A percentile compares a stretch with the other conserved stretches of the same genome.
phyloP scores from a whole-genome alignment of 2,113 vertebrate genomes.

The Helogale parvula region DNA sequence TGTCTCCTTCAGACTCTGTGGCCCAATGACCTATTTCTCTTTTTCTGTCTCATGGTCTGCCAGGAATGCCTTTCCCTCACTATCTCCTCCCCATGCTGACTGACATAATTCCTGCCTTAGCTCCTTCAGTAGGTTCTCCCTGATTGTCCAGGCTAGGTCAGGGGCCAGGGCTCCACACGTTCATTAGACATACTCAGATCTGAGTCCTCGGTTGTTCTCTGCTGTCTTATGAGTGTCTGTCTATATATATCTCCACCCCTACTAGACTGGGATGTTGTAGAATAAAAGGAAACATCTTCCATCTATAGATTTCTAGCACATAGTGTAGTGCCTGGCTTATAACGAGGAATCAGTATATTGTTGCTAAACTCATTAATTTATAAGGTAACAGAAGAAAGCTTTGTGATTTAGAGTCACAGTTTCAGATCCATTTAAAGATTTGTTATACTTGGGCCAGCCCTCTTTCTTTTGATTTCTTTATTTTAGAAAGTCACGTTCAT shows the following conservation, averaged over 20 bases:
- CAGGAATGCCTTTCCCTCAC: neutral
- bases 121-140: neutral
- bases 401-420: neutral
- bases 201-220: neutral
- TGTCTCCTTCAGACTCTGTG: neutral
- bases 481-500: slow-evolving; percentile 40
- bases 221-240: neutral
- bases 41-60: neutral
- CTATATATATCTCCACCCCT: neutral
- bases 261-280: neutral
- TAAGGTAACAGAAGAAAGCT: neutral
- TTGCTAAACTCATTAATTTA: neutral
- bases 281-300: neutral
- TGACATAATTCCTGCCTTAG: neutral
- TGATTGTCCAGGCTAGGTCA: neutral
- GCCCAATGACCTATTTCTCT: neutral
- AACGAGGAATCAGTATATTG: neutral
- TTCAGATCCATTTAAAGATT: slow-evolving; percentile 2
- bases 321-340: neutral
- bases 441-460: neutral
- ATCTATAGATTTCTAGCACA: neutral
- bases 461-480: slow-evolving; percentile 21
- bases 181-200: neutral
- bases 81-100: too few species aligned
- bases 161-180: neutral